These are phyloP conservation scores for Drosophila kohkoa DNA, from an alignment of 1,140 invertebrate species.

Conservation along the genomic window DNA sequence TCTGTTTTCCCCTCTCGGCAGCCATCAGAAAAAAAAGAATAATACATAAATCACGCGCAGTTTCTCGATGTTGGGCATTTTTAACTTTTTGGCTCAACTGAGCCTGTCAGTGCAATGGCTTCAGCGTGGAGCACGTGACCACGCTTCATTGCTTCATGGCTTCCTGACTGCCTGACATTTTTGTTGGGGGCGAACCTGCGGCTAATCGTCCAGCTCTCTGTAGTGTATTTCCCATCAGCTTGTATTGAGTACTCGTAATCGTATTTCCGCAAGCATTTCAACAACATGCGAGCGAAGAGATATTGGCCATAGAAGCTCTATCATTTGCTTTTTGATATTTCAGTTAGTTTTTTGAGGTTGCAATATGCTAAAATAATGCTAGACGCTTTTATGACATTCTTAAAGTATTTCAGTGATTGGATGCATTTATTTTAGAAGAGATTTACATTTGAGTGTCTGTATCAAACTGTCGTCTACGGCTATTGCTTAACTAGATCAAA, in stretches of 20 bases:
- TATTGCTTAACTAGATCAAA: no score
- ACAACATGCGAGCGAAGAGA: not conserved
- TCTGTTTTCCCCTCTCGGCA: not conserved
- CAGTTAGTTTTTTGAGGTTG: not conserved
- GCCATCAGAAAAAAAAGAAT: slow-evolving; percentile 7
- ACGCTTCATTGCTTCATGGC: slow-evolving; percentile 57
- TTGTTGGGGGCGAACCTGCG: no score
- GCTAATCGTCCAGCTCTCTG: slow-evolving; percentile 4
- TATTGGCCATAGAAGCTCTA: not conserved
- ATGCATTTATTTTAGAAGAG: no score
- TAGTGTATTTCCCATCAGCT: not conserved
- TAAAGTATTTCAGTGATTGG: no score
- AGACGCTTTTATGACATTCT: no score
- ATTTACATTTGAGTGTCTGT: no score
- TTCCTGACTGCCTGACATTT: slow-evolving; percentile 53
- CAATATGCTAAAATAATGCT: not conserved
- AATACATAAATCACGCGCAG: slow-evolving; percentile 71
- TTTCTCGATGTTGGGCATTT: slow-evolving; percentile 53
- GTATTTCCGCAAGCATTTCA: not conserved
- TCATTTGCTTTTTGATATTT: not conserved
- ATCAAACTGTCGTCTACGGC: no score
- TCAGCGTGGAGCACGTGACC: slow-evolving; percentile 66
- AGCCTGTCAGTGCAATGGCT: slow-evolving; percentile 42
- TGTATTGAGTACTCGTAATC: not conserved
- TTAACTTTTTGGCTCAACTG: slow-evolving; percentile 64